Conservation (phyloP, 2,888 invertebrate genomes). For the Thalpophila matura region DNA sequence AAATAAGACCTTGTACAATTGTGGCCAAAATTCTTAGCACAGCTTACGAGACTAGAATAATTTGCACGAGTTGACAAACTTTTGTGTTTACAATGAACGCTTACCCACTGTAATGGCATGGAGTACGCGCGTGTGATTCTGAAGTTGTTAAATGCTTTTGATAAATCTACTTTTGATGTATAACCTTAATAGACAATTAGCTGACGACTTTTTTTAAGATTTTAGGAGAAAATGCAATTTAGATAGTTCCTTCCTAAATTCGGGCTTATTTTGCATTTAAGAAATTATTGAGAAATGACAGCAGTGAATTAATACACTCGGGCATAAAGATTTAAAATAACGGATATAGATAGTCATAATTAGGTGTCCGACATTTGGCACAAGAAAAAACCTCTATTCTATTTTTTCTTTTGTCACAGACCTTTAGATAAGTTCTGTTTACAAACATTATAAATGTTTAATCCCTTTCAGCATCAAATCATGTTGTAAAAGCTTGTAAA, state of each 20-base stretch:
- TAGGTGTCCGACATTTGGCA: no score
- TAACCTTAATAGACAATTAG: neutral
- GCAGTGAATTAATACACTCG: no score
- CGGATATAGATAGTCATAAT: no score
- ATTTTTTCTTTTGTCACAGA: no score
- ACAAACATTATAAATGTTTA: neutral
- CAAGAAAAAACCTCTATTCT: no score
- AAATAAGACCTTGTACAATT: constrained; percentile 3
- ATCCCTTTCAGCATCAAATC: constrained; percentile 4
- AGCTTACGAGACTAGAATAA: constrained; percentile 33
- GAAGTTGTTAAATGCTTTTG: constrained; percentile 19
- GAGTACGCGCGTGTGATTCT: constrained; percentile 13
- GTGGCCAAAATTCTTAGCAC: constrained; percentile 8
- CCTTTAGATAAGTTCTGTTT: neutral
- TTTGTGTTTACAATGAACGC: constrained; percentile 25
- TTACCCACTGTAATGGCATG: constrained; percentile 2
- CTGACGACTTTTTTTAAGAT: neutral
- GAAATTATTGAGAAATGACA: no score
- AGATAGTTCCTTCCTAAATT: no score
- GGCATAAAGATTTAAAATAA: no score
- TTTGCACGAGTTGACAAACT: constrained; percentile 16
- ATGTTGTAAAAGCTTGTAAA: constrained; percentile 9
- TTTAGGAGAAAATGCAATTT: neutral
- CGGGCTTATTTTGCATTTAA: no score
- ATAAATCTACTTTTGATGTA: constrained; percentile 4